phyloP scores from a whole-genome alignment of 2,113 vertebrate species.

The Cercopithecus mona region DNA sequence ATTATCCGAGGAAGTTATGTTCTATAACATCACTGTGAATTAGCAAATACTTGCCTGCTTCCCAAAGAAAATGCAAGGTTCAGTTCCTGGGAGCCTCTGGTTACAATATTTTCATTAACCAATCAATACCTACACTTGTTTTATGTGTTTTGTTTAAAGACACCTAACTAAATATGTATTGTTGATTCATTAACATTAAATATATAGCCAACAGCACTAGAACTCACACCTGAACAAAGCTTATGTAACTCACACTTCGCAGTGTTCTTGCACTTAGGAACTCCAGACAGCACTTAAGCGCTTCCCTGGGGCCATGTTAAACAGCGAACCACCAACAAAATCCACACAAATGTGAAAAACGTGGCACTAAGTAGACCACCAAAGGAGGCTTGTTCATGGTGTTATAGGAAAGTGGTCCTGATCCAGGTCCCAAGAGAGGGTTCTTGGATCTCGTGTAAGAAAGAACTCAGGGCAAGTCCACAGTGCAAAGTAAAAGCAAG shows the following conservation, averaged over 20 bases:
- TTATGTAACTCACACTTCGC: not conserved
- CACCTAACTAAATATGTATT: not conserved
- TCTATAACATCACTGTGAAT: not conserved
- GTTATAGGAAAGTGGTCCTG: not conserved
- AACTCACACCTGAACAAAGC: not conserved
- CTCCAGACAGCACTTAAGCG: not conserved
- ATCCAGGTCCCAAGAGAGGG: no score
- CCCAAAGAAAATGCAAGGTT: not conserved
- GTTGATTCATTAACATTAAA: not conserved
- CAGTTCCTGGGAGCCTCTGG: not conserved
- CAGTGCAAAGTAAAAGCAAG: no score
- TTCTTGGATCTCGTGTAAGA: no score
- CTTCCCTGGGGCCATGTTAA: not conserved
- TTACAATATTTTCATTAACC: not conserved
- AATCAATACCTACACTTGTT: not conserved
- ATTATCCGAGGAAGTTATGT: not conserved
- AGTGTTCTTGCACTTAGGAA: not conserved
- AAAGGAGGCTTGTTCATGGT: not conserved
- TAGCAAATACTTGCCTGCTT: not conserved
- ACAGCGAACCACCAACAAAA: not conserved
- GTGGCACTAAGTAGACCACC: not conserved
- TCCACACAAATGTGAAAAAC: not conserved
- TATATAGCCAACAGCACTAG: not conserved
- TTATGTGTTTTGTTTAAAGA: not conserved
- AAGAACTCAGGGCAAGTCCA: no score